These are phyloP conservation scores for Sinodicranocentrus sp. DNA, from an alignment of 2,888 invertebrate species.

Conservation along the genomic window DNA sequence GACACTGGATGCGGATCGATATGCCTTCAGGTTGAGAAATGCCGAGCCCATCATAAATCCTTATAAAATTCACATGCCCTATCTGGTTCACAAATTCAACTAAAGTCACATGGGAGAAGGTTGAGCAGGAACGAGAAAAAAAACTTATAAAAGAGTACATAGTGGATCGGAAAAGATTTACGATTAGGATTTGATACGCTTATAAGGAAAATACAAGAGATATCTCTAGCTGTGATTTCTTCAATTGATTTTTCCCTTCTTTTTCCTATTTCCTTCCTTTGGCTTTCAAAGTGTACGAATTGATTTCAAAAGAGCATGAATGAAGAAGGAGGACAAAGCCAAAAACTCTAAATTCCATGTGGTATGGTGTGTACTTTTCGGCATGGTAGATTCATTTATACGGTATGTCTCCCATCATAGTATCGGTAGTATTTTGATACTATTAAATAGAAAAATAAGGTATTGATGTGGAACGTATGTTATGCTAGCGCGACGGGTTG, in stretches of 20 bases:
- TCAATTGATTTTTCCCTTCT: constrained; percentile 57
- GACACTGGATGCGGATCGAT: constrained; percentile 22
- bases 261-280: background rate
- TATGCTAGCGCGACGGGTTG: constrained; percentile 38
- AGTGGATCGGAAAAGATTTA: constrained; percentile 47
- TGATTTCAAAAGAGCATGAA: constrained; percentile 22
- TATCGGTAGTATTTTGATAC: background rate
- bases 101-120: constrained; percentile 23
- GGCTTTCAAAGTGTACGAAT: constrained; percentile 6
- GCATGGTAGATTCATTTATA: constrained; percentile 2
- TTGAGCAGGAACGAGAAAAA: constrained; percentile 3
- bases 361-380: constrained; percentile 24
- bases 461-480: constrained; percentile 66
- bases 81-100: background rate
- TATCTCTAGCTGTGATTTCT: constrained; percentile 33
- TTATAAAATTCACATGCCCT: constrained; percentile 4
- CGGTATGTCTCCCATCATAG: constrained; percentile 8
- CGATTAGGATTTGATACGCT: constrained; percentile 58
- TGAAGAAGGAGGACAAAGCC: constrained; percentile 31
- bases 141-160: constrained; percentile 17
- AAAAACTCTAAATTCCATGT: constrained; percentile 40
- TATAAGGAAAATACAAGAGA: constrained; percentile 42
- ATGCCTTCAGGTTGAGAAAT: constrained; percentile 37
- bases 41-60: constrained; percentile 26
- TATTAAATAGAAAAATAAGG: constrained; percentile 27